Percentiles rank a stretch among this genome's conserved stretches.
Conservation (phyloP, 2,113 vertebrate genomes). For the Barbus barbus region DNA sequence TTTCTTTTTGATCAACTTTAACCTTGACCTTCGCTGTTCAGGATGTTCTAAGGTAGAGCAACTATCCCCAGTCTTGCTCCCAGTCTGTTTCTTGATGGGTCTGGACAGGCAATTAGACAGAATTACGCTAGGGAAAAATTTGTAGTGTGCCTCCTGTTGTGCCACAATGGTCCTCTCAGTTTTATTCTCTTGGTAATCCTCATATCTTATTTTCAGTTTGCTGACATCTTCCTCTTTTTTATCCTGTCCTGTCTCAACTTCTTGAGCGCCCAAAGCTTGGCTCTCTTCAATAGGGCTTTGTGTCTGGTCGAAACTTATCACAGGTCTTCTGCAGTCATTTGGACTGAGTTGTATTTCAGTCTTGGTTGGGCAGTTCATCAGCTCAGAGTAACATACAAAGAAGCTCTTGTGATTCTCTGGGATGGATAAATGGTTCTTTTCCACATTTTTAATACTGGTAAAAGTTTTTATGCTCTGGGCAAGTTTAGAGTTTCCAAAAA, state of each 20-base stretch:
- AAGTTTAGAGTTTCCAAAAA: slow-evolving; percentile 82
- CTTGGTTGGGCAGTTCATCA: slow-evolving; percentile 83
- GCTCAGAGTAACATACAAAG: slow-evolving; percentile 79
- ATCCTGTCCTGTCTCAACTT: slow-evolving; percentile 68
- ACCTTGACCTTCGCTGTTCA: slow-evolving; percentile 79
- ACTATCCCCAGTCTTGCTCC: slow-evolving; percentile 67
- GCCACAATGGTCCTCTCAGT: slow-evolving; percentile 88
- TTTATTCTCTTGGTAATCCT: slow-evolving; percentile 97
- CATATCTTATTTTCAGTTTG: slow-evolving; percentile 95
- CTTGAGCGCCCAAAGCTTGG: slow-evolving; percentile 56
- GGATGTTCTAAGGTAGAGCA: slow-evolving; percentile 77
- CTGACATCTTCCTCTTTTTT: slow-evolving; percentile 85
- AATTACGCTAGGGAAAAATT: slow-evolving; percentile 97
- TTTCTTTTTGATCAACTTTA: slow-evolving; percentile 86
- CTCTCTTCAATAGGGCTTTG: slow-evolving; percentile 61
- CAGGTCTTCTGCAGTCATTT: slow-evolving; percentile 75
- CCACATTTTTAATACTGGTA: slow-evolving; percentile 85
- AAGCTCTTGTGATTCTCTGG: slow-evolving; percentile 83
- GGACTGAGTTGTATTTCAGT: slow-evolving; percentile 78
- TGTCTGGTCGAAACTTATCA: slow-evolving; percentile 61
- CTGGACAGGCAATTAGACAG: slow-evolving; percentile 95
- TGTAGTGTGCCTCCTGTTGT: slow-evolving; percentile 96
- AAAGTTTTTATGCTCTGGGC: slow-evolving; percentile 85
- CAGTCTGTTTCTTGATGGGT: slow-evolving; percentile 77
- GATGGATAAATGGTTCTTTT: slow-evolving; percentile 80